Evolutionary conservation across 2,113 vertebrate genomes (phyloP).

Genomic region (Antechinus stuartii): DNA sequence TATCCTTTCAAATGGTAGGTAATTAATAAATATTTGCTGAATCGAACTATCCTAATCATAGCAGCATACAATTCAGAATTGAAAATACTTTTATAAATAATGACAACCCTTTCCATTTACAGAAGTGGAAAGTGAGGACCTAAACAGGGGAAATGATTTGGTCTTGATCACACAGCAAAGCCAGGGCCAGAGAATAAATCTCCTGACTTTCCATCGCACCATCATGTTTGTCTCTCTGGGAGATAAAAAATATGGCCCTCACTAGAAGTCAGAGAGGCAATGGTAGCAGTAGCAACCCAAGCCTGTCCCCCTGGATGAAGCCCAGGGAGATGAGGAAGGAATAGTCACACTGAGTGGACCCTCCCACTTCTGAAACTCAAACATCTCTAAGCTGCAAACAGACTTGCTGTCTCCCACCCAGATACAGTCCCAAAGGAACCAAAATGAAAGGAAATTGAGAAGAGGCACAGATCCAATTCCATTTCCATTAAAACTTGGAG

Average conservation of each 20-base stretch:
- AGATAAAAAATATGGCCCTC: not conserved
- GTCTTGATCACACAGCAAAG: not conserved
- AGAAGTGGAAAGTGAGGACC: not conserved
- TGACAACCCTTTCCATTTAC: not conserved
- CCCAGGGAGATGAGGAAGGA: not conserved
- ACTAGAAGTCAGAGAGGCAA: not conserved
- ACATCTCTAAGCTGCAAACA: not conserved
- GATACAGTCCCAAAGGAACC: not conserved
- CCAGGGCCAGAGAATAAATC: not conserved
- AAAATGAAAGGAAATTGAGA: slow-evolving; percentile 9
- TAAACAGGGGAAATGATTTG: not conserved
- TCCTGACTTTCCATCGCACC: not conserved
- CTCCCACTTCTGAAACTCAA: not conserved
- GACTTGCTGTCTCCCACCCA: not conserved
- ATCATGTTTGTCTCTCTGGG: not conserved
- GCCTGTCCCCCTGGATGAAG: not conserved
- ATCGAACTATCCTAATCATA: not conserved
- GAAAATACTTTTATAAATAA: not conserved
- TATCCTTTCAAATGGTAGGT: not conserved
- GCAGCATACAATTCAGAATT: not conserved
- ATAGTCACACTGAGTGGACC: not conserved
- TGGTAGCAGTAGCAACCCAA: not conserved
- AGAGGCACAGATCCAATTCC: not conserved
- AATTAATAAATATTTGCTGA: not conserved
- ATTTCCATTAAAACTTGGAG: not conserved